Evolutionary conservation across 2,797 vertebrate species (phyloP).

Genomic region (Diplodus sargus): DNA sequence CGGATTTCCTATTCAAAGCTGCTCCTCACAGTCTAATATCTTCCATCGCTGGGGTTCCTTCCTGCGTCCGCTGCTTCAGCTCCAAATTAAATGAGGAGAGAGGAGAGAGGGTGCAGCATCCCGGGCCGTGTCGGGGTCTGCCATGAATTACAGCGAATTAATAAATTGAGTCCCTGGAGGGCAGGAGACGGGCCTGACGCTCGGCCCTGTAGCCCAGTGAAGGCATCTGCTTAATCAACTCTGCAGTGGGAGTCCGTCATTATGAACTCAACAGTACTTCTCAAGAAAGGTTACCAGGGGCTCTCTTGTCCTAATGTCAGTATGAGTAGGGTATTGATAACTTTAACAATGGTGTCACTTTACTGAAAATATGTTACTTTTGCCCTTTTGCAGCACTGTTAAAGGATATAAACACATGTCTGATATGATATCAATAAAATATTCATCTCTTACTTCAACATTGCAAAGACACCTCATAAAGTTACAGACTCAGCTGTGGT

Average conservation of each 20-base stretch:
- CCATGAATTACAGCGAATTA: conserved; percentile 70
- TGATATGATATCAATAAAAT: not conserved
- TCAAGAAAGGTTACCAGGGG: conserved; percentile 74
- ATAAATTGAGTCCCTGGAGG: conserved; percentile 61
- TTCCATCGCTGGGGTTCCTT: conserved; percentile 71
- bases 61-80: conserved; percentile 56
- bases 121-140: conserved; percentile 38
- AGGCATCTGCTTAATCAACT: conserved; percentile 81
- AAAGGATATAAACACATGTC: too few relatives aligned
- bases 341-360: conserved; percentile 65
- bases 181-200: conserved; percentile 68
- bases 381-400: conserved; percentile 15
- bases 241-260: conserved; percentile 79
- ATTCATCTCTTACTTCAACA: too few relatives aligned
- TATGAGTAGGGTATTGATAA: conserved; percentile 57
- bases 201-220: conserved; percentile 56
- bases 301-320: conserved; percentile 69
- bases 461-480: too few relatives aligned
- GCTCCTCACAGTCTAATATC: conserved; percentile 54
- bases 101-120: conserved; percentile 50
- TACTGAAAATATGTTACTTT: conserved; percentile 46
- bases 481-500: too few relatives aligned
- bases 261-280: conserved; percentile 74
- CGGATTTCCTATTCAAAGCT: conserved; percentile 36
- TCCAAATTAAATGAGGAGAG: conserved; percentile 60